phyloP scores from a whole-genome alignment of 2,888 invertebrate species.

The Operophtera brumata region DNA sequence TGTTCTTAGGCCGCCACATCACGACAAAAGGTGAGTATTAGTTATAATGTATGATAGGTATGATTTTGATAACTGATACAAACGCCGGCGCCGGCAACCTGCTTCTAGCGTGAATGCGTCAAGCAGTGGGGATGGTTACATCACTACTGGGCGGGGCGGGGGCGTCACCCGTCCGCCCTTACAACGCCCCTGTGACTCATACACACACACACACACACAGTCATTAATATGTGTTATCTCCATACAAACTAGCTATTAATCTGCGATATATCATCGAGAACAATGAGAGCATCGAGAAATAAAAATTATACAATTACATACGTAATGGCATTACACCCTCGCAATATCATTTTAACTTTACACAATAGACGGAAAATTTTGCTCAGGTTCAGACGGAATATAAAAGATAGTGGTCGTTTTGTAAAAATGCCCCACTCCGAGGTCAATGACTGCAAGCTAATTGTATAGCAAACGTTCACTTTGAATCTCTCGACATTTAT shows the following conservation, averaged over 20 bases:
- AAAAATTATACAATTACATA: conserved; percentile 47
- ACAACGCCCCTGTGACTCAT: conserved; percentile 41
- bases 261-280: conserved; percentile 32
- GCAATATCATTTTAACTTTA: conserved; percentile 16
- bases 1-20: no score
- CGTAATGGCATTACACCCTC: conserved; percentile 39
- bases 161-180: conserved; percentile 32
- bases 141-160: conserved; percentile 35
- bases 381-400: not conserved
- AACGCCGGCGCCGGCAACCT: not conserved
- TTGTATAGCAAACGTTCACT: conserved; percentile 11
- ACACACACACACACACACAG: conserved; percentile 26
- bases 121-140: conserved; percentile 27
- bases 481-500: conserved; percentile 1
- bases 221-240: conserved; percentile 11
- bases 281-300: conserved; percentile 39
- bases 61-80: no score
- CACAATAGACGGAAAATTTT: conserved; percentile 25
- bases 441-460: conserved; percentile 5
- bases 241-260: conserved; percentile 14
- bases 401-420: not conserved
- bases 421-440: not conserved
- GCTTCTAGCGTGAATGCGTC: conserved; percentile 6
- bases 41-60: no score
- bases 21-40: no score